Conservation (phyloP, 2,888 invertebrate genomes). For the Endotricha flammealis region DNA sequence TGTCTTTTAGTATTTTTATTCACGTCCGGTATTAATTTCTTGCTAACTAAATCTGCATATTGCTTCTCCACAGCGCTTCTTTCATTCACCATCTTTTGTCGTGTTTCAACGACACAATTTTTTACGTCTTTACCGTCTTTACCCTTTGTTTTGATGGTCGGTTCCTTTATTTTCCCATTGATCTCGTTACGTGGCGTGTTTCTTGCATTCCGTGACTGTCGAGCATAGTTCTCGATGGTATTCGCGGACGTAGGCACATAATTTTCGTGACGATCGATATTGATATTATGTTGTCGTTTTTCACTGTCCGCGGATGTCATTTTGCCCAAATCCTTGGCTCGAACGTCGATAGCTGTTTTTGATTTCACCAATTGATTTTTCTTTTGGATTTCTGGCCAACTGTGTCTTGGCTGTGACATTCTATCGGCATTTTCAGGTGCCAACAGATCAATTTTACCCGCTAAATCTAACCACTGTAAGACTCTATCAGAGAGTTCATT, state of each 20-base stretch:
- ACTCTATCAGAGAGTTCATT: constrained; percentile 83
- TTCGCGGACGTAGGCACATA: constrained; percentile 65
- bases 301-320: constrained; percentile 40
- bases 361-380: constrained; percentile 51
- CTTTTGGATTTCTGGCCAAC: constrained; percentile 63
- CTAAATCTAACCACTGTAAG: constrained; percentile 87
- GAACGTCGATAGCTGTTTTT: constrained; percentile 54
- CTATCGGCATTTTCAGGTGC: constrained; percentile 52
- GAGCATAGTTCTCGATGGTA: constrained; percentile 73
- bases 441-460: constrained; percentile 76
- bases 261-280: constrained; percentile 66
- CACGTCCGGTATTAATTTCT: constrained; percentile 62
- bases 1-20: constrained; percentile 77
- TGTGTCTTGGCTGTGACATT: constrained; percentile 62
- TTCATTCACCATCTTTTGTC: constrained; percentile 58
- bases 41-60: constrained; percentile 61
- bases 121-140: constrained; percentile 50
- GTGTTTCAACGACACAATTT: constrained; percentile 50
- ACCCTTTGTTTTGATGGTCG: constrained; percentile 43
- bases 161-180: constrained; percentile 41
- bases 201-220: constrained; percentile 65
- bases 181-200: constrained; percentile 52
- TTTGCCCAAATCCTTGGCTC: constrained; percentile 41
- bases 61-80: constrained; percentile 60
- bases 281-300: constrained; percentile 48